A percentile compares a stretch with the other conserved stretches of the same genome.
Evolutionary conservation across 2,797 vertebrate genomes (phyloP).

Genomic region (Rhyacichthys aspro): DNA sequence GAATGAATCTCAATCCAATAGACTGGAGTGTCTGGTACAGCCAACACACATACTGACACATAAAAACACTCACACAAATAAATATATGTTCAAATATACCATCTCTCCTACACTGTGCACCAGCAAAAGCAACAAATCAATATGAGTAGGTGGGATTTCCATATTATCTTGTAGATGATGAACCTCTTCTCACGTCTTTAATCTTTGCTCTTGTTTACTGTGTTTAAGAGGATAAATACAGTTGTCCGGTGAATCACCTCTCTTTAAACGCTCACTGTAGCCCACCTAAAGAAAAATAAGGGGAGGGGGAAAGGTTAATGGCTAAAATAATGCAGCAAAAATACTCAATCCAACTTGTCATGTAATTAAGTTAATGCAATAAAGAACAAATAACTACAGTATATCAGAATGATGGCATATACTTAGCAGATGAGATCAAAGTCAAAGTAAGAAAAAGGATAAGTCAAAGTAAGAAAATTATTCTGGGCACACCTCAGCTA

Average conservation of each 20-base stretch:
- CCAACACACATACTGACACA: conserved; percentile 40
- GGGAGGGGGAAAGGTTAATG: conserved; percentile 2
- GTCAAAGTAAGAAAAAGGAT: too few relatives aligned
- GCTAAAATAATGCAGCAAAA: conserved; percentile 17
- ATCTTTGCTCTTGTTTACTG: conserved; percentile 1
- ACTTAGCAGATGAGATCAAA: conserved; percentile 15
- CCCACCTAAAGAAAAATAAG: not conserved
- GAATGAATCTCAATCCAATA: conserved; percentile 99
- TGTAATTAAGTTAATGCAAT: conserved; percentile 31
- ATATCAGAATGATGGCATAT: conserved; percentile 18
- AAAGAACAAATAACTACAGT: conserved; percentile 8
- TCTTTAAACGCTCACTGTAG: not conserved
- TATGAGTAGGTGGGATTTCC: conserved; percentile 86
- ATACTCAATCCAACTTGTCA: not conserved
- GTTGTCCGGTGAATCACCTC: not conserved
- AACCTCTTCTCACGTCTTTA: too few relatives aligned
- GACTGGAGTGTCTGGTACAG: conserved; percentile 86
- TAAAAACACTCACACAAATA: conserved; percentile 42
- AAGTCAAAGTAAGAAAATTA: too few relatives aligned
- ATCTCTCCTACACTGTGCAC: conserved; percentile 14
- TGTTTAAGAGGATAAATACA: not conserved
- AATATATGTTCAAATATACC: conserved; percentile 56
- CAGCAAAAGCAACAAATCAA: conserved; percentile 74
- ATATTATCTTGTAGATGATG: conserved; percentile 77
- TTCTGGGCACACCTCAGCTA: too few relatives aligned